Evolutionary conservation across 2,113 vertebrate genomes (phyloP).

Genomic region (Pachycephala philippinensis): DNA sequence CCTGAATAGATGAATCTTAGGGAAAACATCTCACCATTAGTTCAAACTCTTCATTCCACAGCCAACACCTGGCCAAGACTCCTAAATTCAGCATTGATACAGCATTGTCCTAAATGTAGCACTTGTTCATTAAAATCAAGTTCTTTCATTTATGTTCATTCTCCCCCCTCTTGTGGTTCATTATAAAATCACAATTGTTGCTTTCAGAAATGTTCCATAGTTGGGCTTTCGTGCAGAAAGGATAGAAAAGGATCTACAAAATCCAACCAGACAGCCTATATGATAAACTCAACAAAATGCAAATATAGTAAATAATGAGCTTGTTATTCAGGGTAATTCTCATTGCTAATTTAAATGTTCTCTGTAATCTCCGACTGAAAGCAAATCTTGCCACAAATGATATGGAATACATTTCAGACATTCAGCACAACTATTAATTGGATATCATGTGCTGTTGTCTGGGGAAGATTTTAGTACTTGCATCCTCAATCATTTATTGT

Average conservation of each 20-base stretch:
- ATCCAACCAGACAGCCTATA: neutral
- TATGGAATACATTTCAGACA: neutral
- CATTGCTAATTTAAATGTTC: neutral
- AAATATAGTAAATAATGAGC: conserved; percentile 23
- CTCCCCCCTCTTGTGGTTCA: conserved; percentile 77
- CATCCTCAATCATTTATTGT: neutral
- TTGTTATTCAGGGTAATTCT: neutral
- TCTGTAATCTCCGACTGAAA: neutral
- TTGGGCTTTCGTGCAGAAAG: neutral
- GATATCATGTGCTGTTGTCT: neutral
- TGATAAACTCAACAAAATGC: neutral
- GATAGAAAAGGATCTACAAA: neutral
- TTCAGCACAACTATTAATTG: neutral
- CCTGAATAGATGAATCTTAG: neutral
- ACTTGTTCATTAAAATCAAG: conserved; percentile 17
- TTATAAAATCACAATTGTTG: conserved; percentile 70
- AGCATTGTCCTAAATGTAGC: neutral
- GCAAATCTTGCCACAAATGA: neutral
- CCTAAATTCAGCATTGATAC: neutral
- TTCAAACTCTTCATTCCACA: neutral
- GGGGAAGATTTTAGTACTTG: neutral
- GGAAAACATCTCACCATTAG: neutral
- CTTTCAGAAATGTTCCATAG: neutral
- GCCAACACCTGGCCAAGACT: neutral
- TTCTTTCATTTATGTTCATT: conserved; percentile 69